Evolutionary conservation across 2,113 vertebrate species (phyloP).

Genomic region (Craseonycteris thonglongyai): DNA sequence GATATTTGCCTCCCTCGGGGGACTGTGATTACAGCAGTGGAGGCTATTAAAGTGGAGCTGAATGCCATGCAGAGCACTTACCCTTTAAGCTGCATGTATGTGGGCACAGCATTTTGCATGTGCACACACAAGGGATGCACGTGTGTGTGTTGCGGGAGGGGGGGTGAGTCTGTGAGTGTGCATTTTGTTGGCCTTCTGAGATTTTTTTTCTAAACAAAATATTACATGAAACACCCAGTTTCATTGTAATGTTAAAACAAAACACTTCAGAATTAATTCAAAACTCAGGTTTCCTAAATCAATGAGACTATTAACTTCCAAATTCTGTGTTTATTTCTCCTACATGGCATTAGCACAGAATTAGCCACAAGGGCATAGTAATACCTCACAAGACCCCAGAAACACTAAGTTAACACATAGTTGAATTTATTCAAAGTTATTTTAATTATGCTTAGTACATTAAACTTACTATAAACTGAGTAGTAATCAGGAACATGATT

Average conservation of each 20-base stretch:
- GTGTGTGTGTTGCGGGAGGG: neutral
- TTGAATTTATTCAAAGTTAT: constrained; percentile 32
- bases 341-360: constrained; percentile 5
- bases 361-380: constrained; percentile 29
- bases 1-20: constrained; percentile 70
- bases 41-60: constrained; percentile 73
- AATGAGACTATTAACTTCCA: constrained; percentile 47
- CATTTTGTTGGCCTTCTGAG: constrained; percentile 42
- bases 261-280: constrained; percentile 17
- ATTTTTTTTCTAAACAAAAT: neutral
- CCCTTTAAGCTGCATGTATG: constrained; percentile 54
- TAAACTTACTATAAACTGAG: constrained; percentile 50
- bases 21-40: constrained; percentile 47
- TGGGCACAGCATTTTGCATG: constrained; percentile 19
- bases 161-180: neutral
- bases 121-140: neutral
- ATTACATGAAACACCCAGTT: neutral
- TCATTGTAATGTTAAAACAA: constrained; percentile 13
- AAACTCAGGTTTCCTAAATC: constrained; percentile 45
- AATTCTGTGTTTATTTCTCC: constrained; percentile 58
- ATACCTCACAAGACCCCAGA: neutral
- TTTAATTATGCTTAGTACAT: constrained; percentile 34
- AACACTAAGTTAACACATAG: constrained; percentile 40
- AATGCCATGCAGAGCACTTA: constrained; percentile 66
- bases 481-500: constrained; percentile 37